These are phyloP conservation scores for Synanthedon vespiformis DNA, from an alignment of 2,888 invertebrate species.

Conservation along the genomic window DNA sequence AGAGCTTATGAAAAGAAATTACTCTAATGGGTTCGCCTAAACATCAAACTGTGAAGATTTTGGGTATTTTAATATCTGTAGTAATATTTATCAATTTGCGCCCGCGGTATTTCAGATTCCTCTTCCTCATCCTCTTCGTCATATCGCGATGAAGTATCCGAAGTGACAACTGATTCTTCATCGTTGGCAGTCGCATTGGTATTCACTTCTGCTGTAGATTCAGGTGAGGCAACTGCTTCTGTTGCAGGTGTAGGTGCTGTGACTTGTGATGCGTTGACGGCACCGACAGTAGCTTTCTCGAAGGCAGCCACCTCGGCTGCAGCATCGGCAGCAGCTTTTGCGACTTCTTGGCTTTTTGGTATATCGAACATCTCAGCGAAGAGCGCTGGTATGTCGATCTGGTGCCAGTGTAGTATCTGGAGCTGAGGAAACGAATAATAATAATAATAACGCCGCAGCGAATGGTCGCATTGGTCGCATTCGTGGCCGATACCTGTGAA, in stretches of 20 bases:
- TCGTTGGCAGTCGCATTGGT: too few species aligned
- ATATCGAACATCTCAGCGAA: conserved; percentile 98
- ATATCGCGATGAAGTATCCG: too few species aligned
- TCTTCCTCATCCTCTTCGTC: too few species aligned
- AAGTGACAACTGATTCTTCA: too few species aligned
- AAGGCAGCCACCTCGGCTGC: too few species aligned
- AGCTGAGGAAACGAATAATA: conserved; percentile 84
- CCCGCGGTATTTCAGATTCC: too few species aligned
- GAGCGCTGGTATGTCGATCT: conserved; percentile 87
- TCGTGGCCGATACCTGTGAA: neutral
- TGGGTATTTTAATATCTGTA: neutral
- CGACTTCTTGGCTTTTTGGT: conserved; percentile 67
- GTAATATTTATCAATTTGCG: conserved; percentile 5
- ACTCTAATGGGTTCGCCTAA: too few species aligned
- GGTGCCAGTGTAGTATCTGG: conserved; percentile 88
- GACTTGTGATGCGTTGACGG: neutral
- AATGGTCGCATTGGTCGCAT: conserved; percentile 21
- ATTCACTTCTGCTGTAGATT: too few species aligned
- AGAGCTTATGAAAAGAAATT: too few species aligned
- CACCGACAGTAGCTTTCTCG: neutral
- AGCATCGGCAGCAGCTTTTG: conserved; percentile 9
- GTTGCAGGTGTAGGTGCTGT: neutral
- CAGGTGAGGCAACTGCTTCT: too few species aligned
- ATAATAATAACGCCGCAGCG: conserved; percentile 69
- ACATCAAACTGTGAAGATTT: too few species aligned